phyloP scores from a whole-genome alignment of 2,113 vertebrate species.

The Hemiscyllium ocellatum region DNA sequence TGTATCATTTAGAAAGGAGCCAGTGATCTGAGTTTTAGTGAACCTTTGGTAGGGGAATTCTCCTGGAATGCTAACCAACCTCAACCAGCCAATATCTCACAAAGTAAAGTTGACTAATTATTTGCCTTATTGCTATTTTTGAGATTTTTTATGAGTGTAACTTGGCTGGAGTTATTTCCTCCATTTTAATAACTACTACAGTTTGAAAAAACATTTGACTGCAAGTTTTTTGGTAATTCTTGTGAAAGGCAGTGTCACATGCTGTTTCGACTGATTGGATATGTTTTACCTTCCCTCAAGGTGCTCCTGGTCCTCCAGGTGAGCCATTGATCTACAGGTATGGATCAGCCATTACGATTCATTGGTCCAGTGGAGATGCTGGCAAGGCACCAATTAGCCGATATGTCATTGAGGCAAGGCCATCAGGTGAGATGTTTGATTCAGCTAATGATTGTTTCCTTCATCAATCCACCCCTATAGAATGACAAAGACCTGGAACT shows the following conservation, averaged over 20 bases:
- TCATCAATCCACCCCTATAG: too few relatives aligned
- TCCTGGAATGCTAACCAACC: not conserved
- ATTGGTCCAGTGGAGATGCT: constrained; percentile 87
- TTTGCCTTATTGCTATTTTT: not conserved
- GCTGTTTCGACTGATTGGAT: not conserved
- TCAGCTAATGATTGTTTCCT: not conserved
- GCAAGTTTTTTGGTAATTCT: not conserved
- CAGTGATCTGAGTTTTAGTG: not conserved
- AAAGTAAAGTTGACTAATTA: not conserved
- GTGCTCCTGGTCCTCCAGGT: constrained; percentile 83
- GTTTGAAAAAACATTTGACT: not conserved
- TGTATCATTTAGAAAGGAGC: not conserved
- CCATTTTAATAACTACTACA: not conserved
- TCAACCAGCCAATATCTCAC: not conserved
- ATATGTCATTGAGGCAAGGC: constrained; percentile 89
- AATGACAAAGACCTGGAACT: not conserved
- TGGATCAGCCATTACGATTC: constrained; percentile 83
- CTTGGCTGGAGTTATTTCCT: not conserved
- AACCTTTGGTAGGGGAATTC: not conserved
- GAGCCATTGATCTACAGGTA: constrained; percentile 88
- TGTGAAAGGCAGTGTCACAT: not conserved
- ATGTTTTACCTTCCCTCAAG: constrained; percentile 49
- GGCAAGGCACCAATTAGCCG: constrained; percentile 86
- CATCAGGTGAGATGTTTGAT: constrained; percentile 68
- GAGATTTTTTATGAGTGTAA: not conserved